Percentiles rank a stretch among this genome's conserved stretches.
Evolutionary conservation across 2,113 vertebrate species (phyloP).

Genomic region (Gavia stellata): DNA sequence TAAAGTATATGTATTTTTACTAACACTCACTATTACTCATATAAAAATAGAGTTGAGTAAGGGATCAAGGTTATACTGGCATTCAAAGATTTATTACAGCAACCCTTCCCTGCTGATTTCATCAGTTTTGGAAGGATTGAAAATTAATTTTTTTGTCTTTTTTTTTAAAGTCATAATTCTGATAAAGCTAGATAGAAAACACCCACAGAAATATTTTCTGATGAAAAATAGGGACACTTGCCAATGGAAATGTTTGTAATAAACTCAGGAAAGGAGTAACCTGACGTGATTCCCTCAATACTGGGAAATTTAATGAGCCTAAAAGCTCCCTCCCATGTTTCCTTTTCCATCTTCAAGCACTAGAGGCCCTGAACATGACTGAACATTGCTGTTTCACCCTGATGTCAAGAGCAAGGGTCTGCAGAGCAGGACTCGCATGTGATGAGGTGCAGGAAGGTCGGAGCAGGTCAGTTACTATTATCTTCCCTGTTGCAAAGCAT

Average conservation of each 20-base stretch:
- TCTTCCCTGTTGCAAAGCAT: background rate
- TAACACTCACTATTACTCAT: background rate
- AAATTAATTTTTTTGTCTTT: background rate
- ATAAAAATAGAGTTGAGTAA: background rate
- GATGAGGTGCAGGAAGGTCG: background rate
- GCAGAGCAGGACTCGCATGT: background rate
- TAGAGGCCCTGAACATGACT: background rate
- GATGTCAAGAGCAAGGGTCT: background rate
- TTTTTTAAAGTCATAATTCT: background rate
- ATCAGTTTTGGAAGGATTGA: background rate
- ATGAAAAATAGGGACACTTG: background rate
- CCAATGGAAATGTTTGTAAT: background rate
- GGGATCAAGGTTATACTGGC: background rate
- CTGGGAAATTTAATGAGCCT: background rate
- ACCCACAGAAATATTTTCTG: background rate
- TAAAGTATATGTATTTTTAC: background rate
- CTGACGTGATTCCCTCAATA: background rate
- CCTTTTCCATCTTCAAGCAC: background rate
- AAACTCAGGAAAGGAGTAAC: background rate
- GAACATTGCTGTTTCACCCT: background rate
- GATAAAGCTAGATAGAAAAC: background rate
- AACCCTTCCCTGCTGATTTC: background rate
- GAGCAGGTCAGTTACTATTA: background rate
- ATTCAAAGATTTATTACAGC: background rate
- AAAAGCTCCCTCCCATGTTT: background rate